phyloP scores from a whole-genome alignment of 2,113 vertebrate species.

The Oreocharis arfaki region DNA sequence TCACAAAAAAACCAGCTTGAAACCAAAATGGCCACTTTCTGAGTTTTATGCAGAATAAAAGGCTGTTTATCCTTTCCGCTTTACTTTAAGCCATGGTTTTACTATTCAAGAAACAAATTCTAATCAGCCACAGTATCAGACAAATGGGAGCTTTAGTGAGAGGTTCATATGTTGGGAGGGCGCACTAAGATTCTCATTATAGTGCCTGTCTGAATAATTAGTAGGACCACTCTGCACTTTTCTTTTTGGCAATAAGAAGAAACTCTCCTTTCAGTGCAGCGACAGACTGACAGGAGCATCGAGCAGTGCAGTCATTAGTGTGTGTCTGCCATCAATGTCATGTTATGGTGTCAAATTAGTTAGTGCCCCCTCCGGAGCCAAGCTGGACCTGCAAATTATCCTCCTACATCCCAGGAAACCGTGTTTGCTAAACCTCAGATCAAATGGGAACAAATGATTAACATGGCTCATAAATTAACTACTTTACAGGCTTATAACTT shows the following conservation, averaged over 20 bases:
- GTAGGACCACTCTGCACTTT: slow-evolving; percentile 48
- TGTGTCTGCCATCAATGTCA: slow-evolving; percentile 64
- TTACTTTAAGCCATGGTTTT: slow-evolving; percentile 51
- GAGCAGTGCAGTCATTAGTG: slow-evolving; percentile 67
- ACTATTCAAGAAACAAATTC: slow-evolving; percentile 72
- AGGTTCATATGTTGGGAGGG: slow-evolving; percentile 59
- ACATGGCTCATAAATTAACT: slow-evolving; percentile 72
- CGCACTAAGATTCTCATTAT: slow-evolving; percentile 71
- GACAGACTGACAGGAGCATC: slow-evolving; percentile 73
- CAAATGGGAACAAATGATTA: slow-evolving; percentile 73
- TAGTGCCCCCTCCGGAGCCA: slow-evolving; percentile 64
- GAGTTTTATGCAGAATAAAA: slow-evolving; percentile 50
- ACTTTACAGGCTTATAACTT: slow-evolving; percentile 73
- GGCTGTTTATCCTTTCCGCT: slow-evolving; percentile 52
- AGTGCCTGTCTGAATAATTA: slow-evolving; percentile 73
- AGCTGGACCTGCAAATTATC: slow-evolving; percentile 72
- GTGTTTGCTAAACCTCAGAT: slow-evolving; percentile 65
- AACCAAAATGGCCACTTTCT: slow-evolving; percentile 55
- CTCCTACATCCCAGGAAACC: slow-evolving; percentile 60
- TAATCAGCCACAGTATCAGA: slow-evolving; percentile 72
- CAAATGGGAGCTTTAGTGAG: slow-evolving; percentile 67
- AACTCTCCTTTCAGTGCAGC: slow-evolving; percentile 35
- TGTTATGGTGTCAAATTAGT: slow-evolving; percentile 72
- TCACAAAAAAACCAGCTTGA: neutral
- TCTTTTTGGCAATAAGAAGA: slow-evolving; percentile 46